Base-by-base conservation (phyloP, 2,888 invertebrate species). In the Pollenia angustigena region DNA sequence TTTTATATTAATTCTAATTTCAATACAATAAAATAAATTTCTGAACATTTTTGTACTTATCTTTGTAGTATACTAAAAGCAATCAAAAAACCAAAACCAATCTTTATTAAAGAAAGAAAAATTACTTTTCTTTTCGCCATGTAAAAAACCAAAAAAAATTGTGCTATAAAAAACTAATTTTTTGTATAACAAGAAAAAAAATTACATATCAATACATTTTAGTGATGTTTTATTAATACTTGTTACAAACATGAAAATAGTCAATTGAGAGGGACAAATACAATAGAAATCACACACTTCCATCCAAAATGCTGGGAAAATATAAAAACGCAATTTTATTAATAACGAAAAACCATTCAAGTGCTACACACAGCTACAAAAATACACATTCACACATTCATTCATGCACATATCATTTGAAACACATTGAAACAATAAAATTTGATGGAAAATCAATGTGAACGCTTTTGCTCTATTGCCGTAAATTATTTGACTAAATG, bases 341-440 rank as follows among this genome's bases (percentile, higher is more conserved):
- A 82, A 86, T 75, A 66, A 76, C 58, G 71, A 64, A 60, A 83
- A 83, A 81, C 54, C 86, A 68, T 76, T 87, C 66, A 76, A 72
- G 72, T 78, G 75, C 44, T 76, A 44, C 58, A 64, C 10, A 56
- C 54, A 48, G 4, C 23, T 44, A 60, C 6, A 64, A 71, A 46
- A 1, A 23, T 6, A 40, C 16, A 46, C 64, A 62, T n/a, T n/a
- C n/a, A n/a, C n/a, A n/a, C n/a, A n/a, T n/a, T n/a, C n/a, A n/a
- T n/a, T n/a, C 14, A 66, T 12, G 8, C n/a, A 12, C 10, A 44
- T 69, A 66, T 60, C 16, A 52, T 60, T 56, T 9, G 42, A 79
- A 48, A 71, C 56, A 69, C 54, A 62, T 80, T 50, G 50, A 52
- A 18, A 74, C 46, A 72, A 56, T 79, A 40, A 75, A 52, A 71